These are phyloP conservation scores for Nomada goodeniana DNA, from an alignment of 2,888 invertebrate genomes.

Conservation along the genomic window DNA sequence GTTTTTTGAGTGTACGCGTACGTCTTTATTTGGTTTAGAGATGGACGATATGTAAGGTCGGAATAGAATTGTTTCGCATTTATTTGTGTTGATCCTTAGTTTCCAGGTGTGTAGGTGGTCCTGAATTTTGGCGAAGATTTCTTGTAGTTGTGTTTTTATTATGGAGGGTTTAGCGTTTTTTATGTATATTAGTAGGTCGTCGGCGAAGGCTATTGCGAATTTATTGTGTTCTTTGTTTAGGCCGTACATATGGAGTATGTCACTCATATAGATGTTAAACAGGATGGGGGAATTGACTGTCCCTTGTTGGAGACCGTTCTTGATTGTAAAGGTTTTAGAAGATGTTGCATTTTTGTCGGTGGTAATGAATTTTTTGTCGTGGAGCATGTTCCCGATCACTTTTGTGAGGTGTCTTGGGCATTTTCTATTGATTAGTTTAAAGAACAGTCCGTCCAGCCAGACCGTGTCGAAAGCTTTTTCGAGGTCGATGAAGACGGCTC, in stretches of 20 bases:
- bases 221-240: too few relatives aligned
- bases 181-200: conserved; percentile 7
- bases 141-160: conserved; percentile 20
- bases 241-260: too few relatives aligned
- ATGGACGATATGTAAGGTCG: not conserved
- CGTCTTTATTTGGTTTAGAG: too few relatives aligned
- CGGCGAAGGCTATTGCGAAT: too few relatives aligned
- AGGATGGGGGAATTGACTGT: too few relatives aligned
- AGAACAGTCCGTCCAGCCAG: too few relatives aligned
- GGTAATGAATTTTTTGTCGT: conserved; percentile 23
- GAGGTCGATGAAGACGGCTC: conserved; percentile 32
- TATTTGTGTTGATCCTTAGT: too few relatives aligned
- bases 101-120: too few relatives aligned
- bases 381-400: too few relatives aligned
- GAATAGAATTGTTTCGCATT: not conserved
- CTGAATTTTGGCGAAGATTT: conserved; percentile 19
- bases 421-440: too few relatives aligned
- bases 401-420: too few relatives aligned
- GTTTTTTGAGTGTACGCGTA: not conserved
- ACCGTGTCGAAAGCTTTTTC: not conserved
- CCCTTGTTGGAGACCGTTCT: conserved; percentile 11
- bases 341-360: not conserved
- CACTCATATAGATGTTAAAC: too few relatives aligned
- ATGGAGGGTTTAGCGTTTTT: not conserved
- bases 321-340: not conserved